phyloP scores from a whole-genome alignment of 2,113 vertebrate genomes.

The Dolichallabes microphthalmus region DNA sequence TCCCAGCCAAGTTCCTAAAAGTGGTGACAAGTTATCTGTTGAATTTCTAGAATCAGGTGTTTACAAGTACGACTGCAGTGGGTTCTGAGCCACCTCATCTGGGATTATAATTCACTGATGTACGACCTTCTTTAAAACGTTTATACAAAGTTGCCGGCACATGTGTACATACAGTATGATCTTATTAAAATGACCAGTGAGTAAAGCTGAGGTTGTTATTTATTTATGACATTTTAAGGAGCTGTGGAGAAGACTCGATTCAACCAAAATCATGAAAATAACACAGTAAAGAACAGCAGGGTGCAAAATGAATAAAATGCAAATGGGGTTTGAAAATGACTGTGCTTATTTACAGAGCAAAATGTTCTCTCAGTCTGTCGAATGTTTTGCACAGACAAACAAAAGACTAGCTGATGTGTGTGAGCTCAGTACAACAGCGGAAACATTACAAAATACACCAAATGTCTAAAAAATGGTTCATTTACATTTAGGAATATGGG shows the following conservation, averaged over 20 bases:
- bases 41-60: too few species aligned
- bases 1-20: too few species aligned
- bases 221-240: neutral
- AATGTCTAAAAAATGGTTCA: neutral
- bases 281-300: neutral
- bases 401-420: neutral
- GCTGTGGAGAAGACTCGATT: neutral
- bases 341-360: constrained; percentile 7
- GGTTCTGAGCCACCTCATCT: too few species aligned
- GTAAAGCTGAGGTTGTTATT: neutral
- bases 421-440: neutral
- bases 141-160: neutral
- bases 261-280: neutral
- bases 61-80: too few species aligned
- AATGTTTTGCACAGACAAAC: constrained; percentile 2
- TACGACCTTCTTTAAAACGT: too few species aligned
- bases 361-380: constrained; percentile 7
- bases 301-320: neutral
- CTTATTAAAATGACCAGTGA: neutral
- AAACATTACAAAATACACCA: neutral
- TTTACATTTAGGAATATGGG: neutral
- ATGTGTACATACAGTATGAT: neutral
- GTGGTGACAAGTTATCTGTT: too few species aligned
- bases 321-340: neutral
- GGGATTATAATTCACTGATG: too few species aligned